Conservation (phyloP, 2,888 invertebrate species). For the Caenorhabditis virilis region DNA sequence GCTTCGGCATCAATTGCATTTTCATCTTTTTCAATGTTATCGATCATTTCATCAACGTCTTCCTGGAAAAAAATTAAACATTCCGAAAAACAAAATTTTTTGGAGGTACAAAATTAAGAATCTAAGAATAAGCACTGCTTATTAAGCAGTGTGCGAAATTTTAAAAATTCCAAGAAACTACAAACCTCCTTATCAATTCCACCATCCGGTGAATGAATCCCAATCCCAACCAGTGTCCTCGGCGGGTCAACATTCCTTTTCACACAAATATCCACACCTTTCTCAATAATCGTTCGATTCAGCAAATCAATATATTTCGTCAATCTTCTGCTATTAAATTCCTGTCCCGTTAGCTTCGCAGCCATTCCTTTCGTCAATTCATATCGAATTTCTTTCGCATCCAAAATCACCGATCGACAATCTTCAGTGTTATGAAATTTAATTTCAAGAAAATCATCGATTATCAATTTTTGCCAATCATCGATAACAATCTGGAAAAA, state of each 20-base stretch:
- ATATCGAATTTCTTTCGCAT: conserved; percentile 34
- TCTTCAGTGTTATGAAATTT: conserved; percentile 32
- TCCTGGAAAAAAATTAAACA: conserved; percentile 18
- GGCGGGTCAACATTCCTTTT: conserved; percentile 49
- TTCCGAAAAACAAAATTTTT: background rate
- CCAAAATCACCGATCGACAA: conserved; percentile 30
- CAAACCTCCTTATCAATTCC: conserved; percentile 27
- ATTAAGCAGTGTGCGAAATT: too few relatives aligned
- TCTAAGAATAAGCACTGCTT: too few relatives aligned
- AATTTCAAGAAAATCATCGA: conserved; percentile 51
- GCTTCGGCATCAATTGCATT: conserved; percentile 5
- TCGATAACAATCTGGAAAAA: conserved; percentile 22
- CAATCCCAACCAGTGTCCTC: conserved; percentile 40
- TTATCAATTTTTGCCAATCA: conserved; percentile 16
- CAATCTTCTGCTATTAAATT: conserved; percentile 28
- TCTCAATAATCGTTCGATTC: conserved; percentile 28
- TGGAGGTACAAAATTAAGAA: background rate
- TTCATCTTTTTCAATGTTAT: conserved; percentile 16
- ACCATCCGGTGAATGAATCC: conserved; percentile 46
- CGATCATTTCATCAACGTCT: conserved; percentile 35
- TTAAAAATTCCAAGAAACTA: background rate
- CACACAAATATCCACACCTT: conserved; percentile 25
- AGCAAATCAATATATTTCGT: conserved; percentile 26
- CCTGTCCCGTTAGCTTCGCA: conserved; percentile 26
- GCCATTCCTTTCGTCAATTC: conserved; percentile 40